These are phyloP conservation scores for Catocala fraxini DNA, from an alignment of 2,888 invertebrate genomes.

Conservation along the genomic window DNA sequence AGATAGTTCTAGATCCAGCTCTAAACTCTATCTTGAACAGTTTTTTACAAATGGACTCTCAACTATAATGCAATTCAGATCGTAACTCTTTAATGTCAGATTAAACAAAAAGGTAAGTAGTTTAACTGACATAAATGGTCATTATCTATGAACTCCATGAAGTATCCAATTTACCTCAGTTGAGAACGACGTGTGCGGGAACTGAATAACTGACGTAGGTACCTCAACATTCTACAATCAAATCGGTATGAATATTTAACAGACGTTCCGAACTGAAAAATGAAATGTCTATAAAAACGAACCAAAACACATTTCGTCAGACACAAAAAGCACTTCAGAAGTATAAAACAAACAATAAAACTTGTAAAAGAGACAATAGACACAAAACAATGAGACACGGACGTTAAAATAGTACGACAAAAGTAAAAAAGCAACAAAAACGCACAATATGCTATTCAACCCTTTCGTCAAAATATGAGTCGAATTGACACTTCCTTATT, in stretches of 20 bases:
- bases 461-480: conserved; percentile 84
- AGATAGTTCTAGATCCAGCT: no score
- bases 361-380: conserved; percentile 74
- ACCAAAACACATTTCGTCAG: conserved; percentile 43
- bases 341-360: conserved; percentile 79
- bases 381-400: conserved; percentile 71
- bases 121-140: not conserved
- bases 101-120: not conserved
- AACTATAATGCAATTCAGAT: conserved; percentile 1
- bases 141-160: conserved; percentile 15
- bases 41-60: not conserved
- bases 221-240: not conserved
- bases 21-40: no score
- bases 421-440: conserved; percentile 76
- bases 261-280: conserved; percentile 29
- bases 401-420: conserved; percentile 71
- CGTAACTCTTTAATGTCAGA: conserved; percentile 4
- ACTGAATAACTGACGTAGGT: not conserved
- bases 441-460: conserved; percentile 81
- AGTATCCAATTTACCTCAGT: conserved; percentile 15
- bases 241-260: conserved; percentile 21
- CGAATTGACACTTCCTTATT: conserved; percentile 84
- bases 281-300: conserved; percentile 37
- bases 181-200: conserved; percentile 5
- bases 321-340: conserved; percentile 74